phyloP scores from a whole-genome alignment of 2,888 invertebrate species.

The Eurois occulta region DNA sequence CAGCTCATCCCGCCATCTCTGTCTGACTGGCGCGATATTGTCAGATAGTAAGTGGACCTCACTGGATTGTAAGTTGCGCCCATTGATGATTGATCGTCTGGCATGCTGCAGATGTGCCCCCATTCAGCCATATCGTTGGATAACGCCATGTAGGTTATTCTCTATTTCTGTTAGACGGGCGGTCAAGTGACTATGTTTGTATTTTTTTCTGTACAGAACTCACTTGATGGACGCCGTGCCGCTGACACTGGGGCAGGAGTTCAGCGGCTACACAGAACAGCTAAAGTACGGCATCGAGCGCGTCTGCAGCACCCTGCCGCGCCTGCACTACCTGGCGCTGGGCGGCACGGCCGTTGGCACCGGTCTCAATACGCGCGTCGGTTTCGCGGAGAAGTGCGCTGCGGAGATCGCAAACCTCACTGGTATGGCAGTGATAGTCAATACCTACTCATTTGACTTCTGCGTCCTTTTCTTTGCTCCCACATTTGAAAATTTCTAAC shows the following conservation, averaged over 20 bases:
- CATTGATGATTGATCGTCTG: neutral
- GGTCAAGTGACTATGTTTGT: slow-evolving; percentile 2
- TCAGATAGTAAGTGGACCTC: neutral
- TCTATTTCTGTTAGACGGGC: neutral
- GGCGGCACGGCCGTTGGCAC: slow-evolving; percentile 99
- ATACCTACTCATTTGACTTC: neutral
- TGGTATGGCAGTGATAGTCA: slow-evolving; percentile 77
- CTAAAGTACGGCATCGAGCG: slow-evolving; percentile 96
- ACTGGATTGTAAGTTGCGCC: neutral
- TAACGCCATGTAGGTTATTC: neutral
- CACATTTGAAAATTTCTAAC: neutral
- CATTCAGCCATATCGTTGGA: neutral
- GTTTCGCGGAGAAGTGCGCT: slow-evolving; percentile 98
- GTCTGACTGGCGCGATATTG: neutral
- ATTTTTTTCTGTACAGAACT: slow-evolving; percentile 86
- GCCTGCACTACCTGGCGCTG: slow-evolving; percentile 97
- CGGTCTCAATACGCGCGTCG: slow-evolving; percentile 97
- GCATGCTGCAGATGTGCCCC: neutral
- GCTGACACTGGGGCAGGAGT: slow-evolving; percentile 99
- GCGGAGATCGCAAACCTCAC: slow-evolving; percentile 95
- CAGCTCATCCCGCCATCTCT: neutral
- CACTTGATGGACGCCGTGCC: slow-evolving; percentile 98
- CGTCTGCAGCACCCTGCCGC: slow-evolving; percentile 95
- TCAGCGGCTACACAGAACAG: slow-evolving; percentile 97
- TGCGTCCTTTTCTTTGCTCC: neutral